Conservation (phyloP, 2,113 vertebrate species). For the Epinephelus fuscoguttatus region DNA sequence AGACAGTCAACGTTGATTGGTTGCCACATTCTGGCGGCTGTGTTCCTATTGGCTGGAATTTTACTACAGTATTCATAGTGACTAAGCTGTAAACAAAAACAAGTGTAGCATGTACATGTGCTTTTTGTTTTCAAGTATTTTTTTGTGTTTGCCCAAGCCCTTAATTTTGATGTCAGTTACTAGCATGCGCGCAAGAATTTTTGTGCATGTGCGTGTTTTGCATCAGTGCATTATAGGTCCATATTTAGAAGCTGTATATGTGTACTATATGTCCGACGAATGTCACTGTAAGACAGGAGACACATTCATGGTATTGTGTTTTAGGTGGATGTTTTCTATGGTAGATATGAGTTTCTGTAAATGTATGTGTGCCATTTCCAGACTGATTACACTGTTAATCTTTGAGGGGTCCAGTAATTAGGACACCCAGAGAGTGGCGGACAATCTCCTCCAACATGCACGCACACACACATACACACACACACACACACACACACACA, state of each 20-base stretch:
- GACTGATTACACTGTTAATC: conserved; percentile 42
- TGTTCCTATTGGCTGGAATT: conserved; percentile 62
- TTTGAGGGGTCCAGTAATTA: conserved; percentile 43
- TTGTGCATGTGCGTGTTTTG: neutral
- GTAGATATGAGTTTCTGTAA: neutral
- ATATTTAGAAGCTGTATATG: neutral
- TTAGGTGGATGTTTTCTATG: too few relatives aligned
- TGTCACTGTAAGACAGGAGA: too few relatives aligned
- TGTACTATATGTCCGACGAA: neutral
- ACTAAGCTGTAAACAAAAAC: conserved; percentile 76
- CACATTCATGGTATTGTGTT: neutral
- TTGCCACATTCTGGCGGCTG: conserved; percentile 7
- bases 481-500: conserved; percentile 5
- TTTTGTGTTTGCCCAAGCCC: neutral
- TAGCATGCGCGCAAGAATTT: neutral
- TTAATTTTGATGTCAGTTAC: neutral
- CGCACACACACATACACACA: neutral
- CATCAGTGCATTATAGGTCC: neutral
- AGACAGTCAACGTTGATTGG: conserved; percentile 76
- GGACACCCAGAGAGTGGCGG: conserved; percentile 28
- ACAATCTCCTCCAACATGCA: conserved; percentile 11
- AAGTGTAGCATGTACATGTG: conserved; percentile 9
- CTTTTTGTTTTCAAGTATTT: neutral
- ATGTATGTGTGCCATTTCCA: conserved; percentile 11
- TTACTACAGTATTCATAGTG: conserved; percentile 78